Evolutionary conservation across 2,888 invertebrate genomes (phyloP).

Genomic region (Polylopha cassiicola): DNA sequence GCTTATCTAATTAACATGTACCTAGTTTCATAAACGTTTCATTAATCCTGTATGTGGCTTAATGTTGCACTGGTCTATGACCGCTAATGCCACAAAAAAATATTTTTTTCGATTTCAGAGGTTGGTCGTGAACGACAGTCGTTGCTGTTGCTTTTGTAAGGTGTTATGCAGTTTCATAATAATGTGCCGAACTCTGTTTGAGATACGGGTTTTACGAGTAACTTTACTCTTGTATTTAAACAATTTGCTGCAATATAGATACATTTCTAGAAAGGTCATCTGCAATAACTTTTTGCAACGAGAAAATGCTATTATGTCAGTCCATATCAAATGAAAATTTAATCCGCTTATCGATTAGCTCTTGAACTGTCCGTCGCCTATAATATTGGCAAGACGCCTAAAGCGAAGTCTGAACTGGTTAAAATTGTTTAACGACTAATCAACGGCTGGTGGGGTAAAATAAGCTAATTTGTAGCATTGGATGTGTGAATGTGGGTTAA

Average conservation of each 20-base stretch:
- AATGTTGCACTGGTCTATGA: conserved; percentile 3
- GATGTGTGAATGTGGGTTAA: conserved; percentile 60
- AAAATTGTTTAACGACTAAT: conserved; percentile 35
- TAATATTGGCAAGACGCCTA: conserved; percentile 26
- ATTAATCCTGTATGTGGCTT: conserved; percentile 3
- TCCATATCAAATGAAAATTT: too few species aligned
- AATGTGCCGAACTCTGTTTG: conserved; percentile 22
- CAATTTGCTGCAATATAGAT: too few species aligned
- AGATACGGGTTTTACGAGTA: conserved; percentile 15
- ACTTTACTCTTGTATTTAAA: conserved; percentile 17
- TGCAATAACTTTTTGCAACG: too few species aligned
- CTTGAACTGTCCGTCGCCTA: conserved; percentile 12
- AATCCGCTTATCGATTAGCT: too few species aligned
- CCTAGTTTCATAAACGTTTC: conserved; percentile 7
- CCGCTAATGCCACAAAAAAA: conserved; percentile 4
- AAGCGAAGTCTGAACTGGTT: conserved; percentile 25
- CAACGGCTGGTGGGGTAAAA: conserved; percentile 36
- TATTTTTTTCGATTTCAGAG: conserved; percentile 14
- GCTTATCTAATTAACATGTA: conserved; percentile 6
- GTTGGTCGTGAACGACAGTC: conserved; percentile 15
- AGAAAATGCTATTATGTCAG: too few species aligned
- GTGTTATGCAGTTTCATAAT: conserved; percentile 17
- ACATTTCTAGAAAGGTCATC: too few species aligned
- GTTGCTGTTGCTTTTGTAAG: conserved; percentile 16
- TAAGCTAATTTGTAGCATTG: conserved; percentile 56